phyloP scores from a whole-genome alignment of 2,797 vertebrate species.

The Dallia pectoralis region DNA sequence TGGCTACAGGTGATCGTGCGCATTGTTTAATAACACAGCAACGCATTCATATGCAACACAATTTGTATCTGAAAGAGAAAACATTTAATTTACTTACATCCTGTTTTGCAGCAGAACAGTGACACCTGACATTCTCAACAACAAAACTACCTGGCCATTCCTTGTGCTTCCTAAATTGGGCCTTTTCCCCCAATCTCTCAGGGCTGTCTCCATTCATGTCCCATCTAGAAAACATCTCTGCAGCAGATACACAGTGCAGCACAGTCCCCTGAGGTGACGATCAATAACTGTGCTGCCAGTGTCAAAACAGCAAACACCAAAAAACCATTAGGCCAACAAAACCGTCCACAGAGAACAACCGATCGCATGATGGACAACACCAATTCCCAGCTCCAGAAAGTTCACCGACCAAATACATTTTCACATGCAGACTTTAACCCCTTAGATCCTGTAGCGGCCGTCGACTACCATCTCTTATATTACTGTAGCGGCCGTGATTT shows the following conservation, averaged over 20 bases:
- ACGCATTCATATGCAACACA: no score
- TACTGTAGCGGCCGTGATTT: no score
- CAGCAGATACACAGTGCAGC: not conserved
- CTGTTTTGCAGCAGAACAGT: no score
- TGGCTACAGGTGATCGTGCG: no score
- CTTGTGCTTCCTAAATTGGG: not conserved
- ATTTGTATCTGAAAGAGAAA: no score
- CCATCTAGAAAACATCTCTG: constrained; percentile 4
- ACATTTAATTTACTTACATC: no score
- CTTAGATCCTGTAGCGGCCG: no score
- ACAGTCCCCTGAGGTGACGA: constrained; percentile 18
- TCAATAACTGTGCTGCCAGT: constrained; percentile 22
- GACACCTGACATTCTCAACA: no score
- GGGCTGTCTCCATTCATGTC: not conserved
- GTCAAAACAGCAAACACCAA: constrained; percentile 50
- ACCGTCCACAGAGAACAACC: not conserved
- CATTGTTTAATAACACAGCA: no score
- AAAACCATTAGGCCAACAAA: constrained; percentile 43
- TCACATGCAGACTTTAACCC: not conserved
- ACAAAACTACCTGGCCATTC: no score
- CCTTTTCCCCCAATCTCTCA: not conserved
- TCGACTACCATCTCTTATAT: no score
- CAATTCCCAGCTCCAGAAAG: not conserved
- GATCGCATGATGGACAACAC: not conserved
- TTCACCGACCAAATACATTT: not conserved